phyloP scores from a whole-genome alignment of 2,113 vertebrate species.

The Ornithorhynchus anatinus region DNA sequence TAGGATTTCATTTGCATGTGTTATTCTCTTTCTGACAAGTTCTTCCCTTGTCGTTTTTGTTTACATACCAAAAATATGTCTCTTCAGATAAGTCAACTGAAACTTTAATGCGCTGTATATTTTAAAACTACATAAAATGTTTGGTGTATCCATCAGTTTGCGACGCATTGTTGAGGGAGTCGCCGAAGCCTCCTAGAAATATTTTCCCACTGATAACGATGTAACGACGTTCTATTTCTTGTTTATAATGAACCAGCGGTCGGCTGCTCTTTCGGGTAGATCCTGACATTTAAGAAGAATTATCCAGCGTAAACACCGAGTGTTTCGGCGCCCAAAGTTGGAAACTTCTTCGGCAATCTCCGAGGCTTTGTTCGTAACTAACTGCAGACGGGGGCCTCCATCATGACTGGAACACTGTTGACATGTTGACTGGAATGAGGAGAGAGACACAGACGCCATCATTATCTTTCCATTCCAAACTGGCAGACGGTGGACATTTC shows the following conservation, averaged over 20 bases:
- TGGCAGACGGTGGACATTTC: conserved; percentile 72
- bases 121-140: conserved; percentile 78
- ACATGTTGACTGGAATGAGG: conserved; percentile 58
- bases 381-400: conserved; percentile 46
- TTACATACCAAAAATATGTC: conserved; percentile 80
- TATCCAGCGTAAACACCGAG: conserved; percentile 50
- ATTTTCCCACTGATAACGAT: conserved; percentile 69
- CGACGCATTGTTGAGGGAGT: conserved; percentile 69
- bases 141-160: conserved; percentile 68
- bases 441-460: conserved; percentile 61
- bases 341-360: conserved; percentile 60
- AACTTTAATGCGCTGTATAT: conserved; percentile 79
- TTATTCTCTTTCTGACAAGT: conserved; percentile 81
- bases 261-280: conserved; percentile 61
- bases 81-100: conserved; percentile 81
- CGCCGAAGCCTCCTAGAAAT: conserved; percentile 71
- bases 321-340: conserved; percentile 49
- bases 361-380: background rate
- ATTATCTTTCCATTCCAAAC: conserved; percentile 70
- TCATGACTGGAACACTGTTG: conserved; percentile 71
- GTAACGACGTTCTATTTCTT: conserved; percentile 69
- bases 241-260: conserved; percentile 66
- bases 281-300: conserved; percentile 65
- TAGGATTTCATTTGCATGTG: conserved; percentile 84
- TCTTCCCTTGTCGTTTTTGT: conserved; percentile 80